A percentile compares a stretch with the other conserved stretches of the same genome.
Conservation (phyloP, 53 echinoderm and acorn worm species). For the Arbacia lixula region DNA sequence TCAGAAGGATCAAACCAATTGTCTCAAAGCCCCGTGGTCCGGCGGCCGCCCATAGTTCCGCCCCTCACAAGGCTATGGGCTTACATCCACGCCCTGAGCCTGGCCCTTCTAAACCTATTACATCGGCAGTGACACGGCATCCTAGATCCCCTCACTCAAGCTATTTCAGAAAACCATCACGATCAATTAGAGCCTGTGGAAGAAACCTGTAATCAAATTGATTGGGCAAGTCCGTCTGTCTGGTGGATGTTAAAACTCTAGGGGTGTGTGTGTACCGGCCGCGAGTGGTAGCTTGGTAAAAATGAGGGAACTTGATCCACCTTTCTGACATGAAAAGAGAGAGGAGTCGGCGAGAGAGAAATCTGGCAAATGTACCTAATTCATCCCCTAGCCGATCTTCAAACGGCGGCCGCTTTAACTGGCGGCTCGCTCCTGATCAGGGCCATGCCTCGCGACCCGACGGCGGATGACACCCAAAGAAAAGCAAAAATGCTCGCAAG, state of each 20-base stretch:
- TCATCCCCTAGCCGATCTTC: slow-evolving; percentile 36
- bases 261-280: slow-evolving; percentile 13
- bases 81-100: slow-evolving; percentile 13
- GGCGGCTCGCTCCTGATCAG: slow-evolving; percentile 24
- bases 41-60: slow-evolving; percentile 34
- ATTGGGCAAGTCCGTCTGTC: slow-evolving; percentile 14
- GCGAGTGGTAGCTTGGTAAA: neutral
- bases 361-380: slow-evolving; percentile 28
- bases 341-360: neutral
- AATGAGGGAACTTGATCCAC: slow-evolving; percentile 22
- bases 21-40: slow-evolving; percentile 35
- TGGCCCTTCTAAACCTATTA: slow-evolving; percentile 21
- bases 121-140: slow-evolving; percentile 4
- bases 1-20: slow-evolving; percentile 49
- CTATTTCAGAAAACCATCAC: slow-evolving; percentile 16
- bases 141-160: slow-evolving; percentile 9
- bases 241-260: slow-evolving; percentile 17
- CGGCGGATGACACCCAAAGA: slow-evolving; percentile 6
- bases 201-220: slow-evolving; percentile 50
- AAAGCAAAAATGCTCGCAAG: neutral
- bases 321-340: neutral
- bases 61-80: slow-evolving; percentile 35
- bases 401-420: slow-evolving; percentile 31
- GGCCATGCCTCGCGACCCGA: slow-evolving; percentile 40
- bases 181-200: slow-evolving; percentile 25